Base-by-base conservation (phyloP, 2,888 invertebrate species). In the Anticlea derivata region DNA sequence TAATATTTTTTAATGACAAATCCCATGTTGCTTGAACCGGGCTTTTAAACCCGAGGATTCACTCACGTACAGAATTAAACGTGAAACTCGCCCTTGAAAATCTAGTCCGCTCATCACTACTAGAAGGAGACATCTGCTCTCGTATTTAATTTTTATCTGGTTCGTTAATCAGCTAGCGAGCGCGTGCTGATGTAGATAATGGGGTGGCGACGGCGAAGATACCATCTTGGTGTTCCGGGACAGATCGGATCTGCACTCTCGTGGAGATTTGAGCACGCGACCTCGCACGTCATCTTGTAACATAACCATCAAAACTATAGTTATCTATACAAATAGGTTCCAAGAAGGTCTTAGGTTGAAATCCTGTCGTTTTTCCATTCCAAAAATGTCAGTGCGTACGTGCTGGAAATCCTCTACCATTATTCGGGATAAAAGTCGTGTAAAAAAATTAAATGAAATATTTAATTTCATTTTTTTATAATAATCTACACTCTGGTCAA, bases 161-260 rank as follows among this genome's bases (percentile, higher is more conserved):
- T 86, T 87, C 87, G 86, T 87, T 88, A 83, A 90, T 88, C 89
- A 81, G 79, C 73, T 79, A 74, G 82, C 70, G 70, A 76, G 80
- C 86, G 82, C 84, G 87, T 86, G 87, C 82, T 86, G 89, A 90
- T 89, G 87, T 83, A 86, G 88, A 89, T 83, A 88, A 88, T 88
- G 83, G 79, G 80, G 86, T 83, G 85, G 82, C 83, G 77, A 76
- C 77, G 80, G 72, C 73, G 68, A 64, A 61, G 87, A 87, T 88
- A 83, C 73, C 76, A 83, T 86, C 86, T 75, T 65, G 64, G 74
- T 79, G 82, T 80, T 83, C 80, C 76, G 73, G 78, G 82, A 77
- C 77, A 75, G 85, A 83, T 83, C 81, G 58, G 76, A 83, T 84
- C 84, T 78, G 64, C 68, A 61, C 51, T 31, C 53, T n/a, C 39